Percentiles rank a stretch among this genome's conserved stretches.
phyloP scores from a whole-genome alignment of 2,113 vertebrate species.

The Xenus cinereus region DNA sequence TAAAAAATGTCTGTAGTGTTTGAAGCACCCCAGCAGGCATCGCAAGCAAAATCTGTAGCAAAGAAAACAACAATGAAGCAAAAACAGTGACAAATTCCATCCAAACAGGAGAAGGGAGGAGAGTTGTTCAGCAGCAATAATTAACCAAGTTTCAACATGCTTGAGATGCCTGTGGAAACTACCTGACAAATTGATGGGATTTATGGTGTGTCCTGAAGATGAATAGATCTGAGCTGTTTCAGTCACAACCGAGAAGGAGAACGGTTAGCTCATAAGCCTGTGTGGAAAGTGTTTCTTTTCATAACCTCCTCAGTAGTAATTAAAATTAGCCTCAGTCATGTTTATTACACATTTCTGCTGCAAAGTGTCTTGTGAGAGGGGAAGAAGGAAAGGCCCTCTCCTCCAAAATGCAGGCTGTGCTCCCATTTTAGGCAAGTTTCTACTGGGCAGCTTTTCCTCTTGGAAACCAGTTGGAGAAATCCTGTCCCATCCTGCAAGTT shows the following conservation, averaged over 20 bases:
- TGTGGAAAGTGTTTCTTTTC: not conserved
- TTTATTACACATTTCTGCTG: not conserved
- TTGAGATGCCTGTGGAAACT: not conserved
- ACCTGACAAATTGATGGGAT: not conserved
- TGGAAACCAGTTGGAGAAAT: not conserved
- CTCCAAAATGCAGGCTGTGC: not conserved
- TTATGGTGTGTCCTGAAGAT: not conserved
- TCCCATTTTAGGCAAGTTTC: not conserved
- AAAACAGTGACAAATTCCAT: slow-evolving; percentile 9
- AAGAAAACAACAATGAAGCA: slow-evolving; percentile 12
- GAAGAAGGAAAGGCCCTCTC: not conserved
- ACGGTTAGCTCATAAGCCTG: not conserved
- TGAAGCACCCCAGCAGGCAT: slow-evolving; percentile 48
- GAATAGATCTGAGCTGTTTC: not conserved
- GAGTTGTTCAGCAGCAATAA: not conserved
- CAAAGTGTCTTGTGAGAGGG: not conserved
- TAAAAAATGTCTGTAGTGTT: slow-evolving; percentile 43
- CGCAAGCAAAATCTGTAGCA: not conserved
- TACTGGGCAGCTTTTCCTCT: not conserved
- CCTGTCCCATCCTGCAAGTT: not conserved
- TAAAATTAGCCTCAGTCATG: not conserved
- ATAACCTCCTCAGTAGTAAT: not conserved
- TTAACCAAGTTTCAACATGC: not conserved
- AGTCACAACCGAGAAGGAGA: not conserved
- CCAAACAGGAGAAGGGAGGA: not conserved